These are phyloP conservation scores for Aleiodes alternator DNA, from an alignment of 2,888 invertebrate genomes.

Conservation along the genomic window DNA sequence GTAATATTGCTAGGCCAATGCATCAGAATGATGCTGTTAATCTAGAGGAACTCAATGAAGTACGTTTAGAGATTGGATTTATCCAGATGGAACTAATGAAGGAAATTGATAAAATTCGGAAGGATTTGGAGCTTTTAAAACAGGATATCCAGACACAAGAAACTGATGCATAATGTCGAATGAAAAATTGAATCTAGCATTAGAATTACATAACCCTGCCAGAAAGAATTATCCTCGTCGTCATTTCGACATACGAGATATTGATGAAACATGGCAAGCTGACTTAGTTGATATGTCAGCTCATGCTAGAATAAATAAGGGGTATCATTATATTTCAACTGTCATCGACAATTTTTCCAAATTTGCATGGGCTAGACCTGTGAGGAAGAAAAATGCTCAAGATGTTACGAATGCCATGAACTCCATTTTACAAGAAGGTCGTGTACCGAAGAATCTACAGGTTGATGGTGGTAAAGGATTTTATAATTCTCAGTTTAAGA, in stretches of 20 bases:
- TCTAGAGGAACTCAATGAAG: not conserved
- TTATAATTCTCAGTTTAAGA: constrained; percentile 42
- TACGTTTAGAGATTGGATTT: too few species aligned
- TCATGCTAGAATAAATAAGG: constrained; percentile 53
- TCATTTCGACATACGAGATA: constrained; percentile 62
- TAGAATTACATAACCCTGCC: constrained; percentile 70
- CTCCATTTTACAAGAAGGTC: constrained; percentile 48
- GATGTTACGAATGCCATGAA: constrained; percentile 60
- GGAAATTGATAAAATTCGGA: not conserved
- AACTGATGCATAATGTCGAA: not conserved
- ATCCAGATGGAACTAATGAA: not conserved
- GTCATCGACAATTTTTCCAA: constrained; percentile 45
- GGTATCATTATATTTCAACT: constrained; percentile 63
- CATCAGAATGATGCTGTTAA: not conserved
- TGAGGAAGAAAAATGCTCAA: constrained; percentile 65
- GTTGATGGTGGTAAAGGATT: constrained; percentile 50
- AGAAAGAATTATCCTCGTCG: constrained; percentile 64
- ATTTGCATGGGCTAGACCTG: constrained; percentile 69
- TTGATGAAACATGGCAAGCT: constrained; percentile 58
- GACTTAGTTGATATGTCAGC: constrained; percentile 69
- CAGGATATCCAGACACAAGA: too few species aligned
- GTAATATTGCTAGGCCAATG: not conserved
- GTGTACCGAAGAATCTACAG: constrained; percentile 48
- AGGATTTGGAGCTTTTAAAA: not conserved
- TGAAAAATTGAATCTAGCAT: constrained; percentile 46